Percentiles rank a stretch among this genome's conserved stretches.
Evolutionary conservation across 2,113 vertebrate genomes (phyloP).

Genomic region (Bubo blakistoni): DNA sequence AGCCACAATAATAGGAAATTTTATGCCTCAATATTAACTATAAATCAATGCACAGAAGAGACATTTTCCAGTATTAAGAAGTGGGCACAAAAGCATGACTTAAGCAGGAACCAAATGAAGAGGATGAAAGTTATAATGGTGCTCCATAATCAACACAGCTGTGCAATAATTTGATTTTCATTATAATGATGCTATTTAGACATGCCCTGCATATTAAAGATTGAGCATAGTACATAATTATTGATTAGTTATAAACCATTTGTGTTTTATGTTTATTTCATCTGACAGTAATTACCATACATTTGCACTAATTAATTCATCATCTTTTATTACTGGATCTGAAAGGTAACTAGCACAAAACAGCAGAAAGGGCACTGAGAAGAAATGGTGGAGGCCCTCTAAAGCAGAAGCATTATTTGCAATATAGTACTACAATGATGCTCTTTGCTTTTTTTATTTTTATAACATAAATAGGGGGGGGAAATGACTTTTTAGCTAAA

Average conservation of each 20-base stretch:
- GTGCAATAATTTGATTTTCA: slow-evolving; percentile 69
- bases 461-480: not conserved
- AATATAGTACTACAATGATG: not conserved
- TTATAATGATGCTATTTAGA: slow-evolving; percentile 58
- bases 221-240: slow-evolving; percentile 57
- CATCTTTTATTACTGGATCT: slow-evolving; percentile 17
- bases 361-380: not conserved
- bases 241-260: slow-evolving; percentile 69
- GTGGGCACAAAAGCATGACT: slow-evolving; percentile 30
- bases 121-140: slow-evolving; percentile 52
- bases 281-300: slow-evolving; percentile 50
- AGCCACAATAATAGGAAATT: slow-evolving; percentile 32
- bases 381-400: not conserved
- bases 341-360: slow-evolving; percentile 30
- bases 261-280: slow-evolving; percentile 57
- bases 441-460: not conserved
- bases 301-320: slow-evolving; percentile 55
- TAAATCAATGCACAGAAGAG: not conserved
- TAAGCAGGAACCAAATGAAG: slow-evolving; percentile 47
- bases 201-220: slow-evolving; percentile 49
- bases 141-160: slow-evolving; percentile 72
- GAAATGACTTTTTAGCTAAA: not conserved
- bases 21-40: slow-evolving; percentile 26
- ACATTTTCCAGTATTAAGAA: slow-evolving; percentile 27
- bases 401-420: not conserved